Evolutionary conservation across 2,797 vertebrate genomes (phyloP), one percentile per base, ranked within the genome.

Genomic region (Acanthopagrus latus): DNA sequence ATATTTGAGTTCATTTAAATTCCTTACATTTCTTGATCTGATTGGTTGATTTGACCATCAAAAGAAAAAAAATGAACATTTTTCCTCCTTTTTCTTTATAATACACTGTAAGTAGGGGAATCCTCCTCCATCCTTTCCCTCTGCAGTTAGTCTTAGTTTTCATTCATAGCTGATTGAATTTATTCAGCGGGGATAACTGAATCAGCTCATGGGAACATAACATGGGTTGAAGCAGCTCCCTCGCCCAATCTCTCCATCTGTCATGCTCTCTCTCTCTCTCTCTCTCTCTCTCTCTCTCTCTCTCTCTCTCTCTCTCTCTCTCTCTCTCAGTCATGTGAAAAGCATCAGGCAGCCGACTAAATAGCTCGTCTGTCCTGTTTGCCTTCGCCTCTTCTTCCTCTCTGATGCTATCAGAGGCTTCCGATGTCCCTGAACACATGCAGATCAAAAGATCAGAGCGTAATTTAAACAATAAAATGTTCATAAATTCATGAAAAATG

Each of bases 271-370:
- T 60, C 44, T 18, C 72, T 66, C 47, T 18, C 66, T 60, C 29
- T n/a, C 71, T 66, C 72, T 65, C 72, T 75, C 83, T 71, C 60
- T 18, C 66, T 60, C 29, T n/a, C 71, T 66, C 72, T 65, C 72
- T 75, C 83, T 71, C 60, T 66, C 47, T 18, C 66, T 60, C 44
- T 18, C 72, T 66, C 47, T 18, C 66, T 60, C 29, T n/a, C 71
- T 66, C 72, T 65, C 72, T 75, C 83, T 71, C 60, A 6, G 87
- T 94, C 92, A 94, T 93, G 92, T 95, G 93, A 94, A 92, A 92
- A 74, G 54, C 91, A 94, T 94, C 91, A 94, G 83, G 73, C 83
- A 59, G 80, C 47, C 46, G 55, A 29, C 73, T 93, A 81, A 93
- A 94, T 91, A 21, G 85, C 82, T 52, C 38, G 9, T 85, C 84